phyloP scores from a whole-genome alignment of 2,113 vertebrate genomes.

The Psephotus haematonotus region DNA sequence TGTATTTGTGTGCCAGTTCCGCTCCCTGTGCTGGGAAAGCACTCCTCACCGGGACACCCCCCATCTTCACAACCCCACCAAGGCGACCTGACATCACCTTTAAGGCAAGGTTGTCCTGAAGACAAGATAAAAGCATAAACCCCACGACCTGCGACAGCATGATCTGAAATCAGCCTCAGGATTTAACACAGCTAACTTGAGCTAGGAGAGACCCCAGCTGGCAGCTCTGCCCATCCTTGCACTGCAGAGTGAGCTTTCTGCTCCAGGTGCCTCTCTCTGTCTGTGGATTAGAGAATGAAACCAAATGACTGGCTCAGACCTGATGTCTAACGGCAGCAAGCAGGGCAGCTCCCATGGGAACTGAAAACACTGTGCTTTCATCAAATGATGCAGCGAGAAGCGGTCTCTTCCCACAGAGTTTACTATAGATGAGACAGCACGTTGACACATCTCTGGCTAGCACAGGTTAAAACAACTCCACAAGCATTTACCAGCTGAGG shows the following conservation, averaged over 20 bases:
- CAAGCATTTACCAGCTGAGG: background rate
- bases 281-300: background rate
- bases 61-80: background rate
- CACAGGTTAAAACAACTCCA: background rate
- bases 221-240: background rate
- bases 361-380: background rate
- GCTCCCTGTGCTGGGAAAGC: background rate
- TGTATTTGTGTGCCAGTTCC: background rate
- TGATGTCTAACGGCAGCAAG: background rate
- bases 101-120: background rate
- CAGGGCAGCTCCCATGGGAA: background rate
- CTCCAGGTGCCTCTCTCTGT: background rate
- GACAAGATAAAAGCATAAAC: background rate
- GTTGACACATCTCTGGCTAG: slow-evolving; percentile 16
- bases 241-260: background rate
- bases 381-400: background rate
- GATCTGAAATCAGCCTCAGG: fast-evolving
- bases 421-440: background rate
- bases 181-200: background rate
- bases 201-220: background rate
- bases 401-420: background rate
- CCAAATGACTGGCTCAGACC: background rate
- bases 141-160: background rate
- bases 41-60: background rate
- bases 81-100: fast-evolving